phyloP scores from a whole-genome alignment of 2,888 invertebrate species.

The Polylopha cassiicola region DNA sequence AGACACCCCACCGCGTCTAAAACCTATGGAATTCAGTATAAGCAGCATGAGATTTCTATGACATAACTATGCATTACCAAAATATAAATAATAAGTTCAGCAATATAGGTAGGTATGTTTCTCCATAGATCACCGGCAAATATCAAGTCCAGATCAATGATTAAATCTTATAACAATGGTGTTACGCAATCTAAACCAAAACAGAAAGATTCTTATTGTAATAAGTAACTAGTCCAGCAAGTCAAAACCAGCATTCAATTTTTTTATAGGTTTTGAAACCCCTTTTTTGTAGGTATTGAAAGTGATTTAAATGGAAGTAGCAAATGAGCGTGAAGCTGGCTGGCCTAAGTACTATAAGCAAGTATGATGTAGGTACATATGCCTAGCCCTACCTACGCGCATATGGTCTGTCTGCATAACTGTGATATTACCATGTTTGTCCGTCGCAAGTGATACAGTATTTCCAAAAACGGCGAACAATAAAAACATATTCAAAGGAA shows the following conservation, averaged over 20 bases:
- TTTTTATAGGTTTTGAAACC: no score
- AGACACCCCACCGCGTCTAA: no score
- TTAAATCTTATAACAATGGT: constrained; percentile 20
- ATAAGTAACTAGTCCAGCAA: constrained; percentile 11
- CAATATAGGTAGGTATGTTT: constrained; percentile 15
- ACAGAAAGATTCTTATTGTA: constrained; percentile 7
- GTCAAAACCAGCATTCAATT: no score
- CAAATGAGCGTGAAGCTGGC: no score
- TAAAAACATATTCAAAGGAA: constrained; percentile 1
- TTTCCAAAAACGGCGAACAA: constrained; percentile 6
- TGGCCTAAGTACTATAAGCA: no score
- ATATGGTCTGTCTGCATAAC: constrained; percentile 2
- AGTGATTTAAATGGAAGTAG: no score
- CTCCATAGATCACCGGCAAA: constrained; percentile 21
- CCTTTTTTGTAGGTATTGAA: no score
- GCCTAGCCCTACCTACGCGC: constrained; percentile 1
- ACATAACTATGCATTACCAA: constrained; percentile 12
- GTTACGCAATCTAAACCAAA: constrained; percentile 16
- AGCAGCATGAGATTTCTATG: constrained; percentile 6
- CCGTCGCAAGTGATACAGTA: no score
- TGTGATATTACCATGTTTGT: constrained; percentile 1
- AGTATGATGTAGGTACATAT: neutral
- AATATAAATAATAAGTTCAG: constrained; percentile 12
- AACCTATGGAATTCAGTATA: constrained; percentile 12
- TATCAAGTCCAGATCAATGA: constrained; percentile 21